Evolutionary conservation across 2,888 invertebrate species (phyloP).

Genomic region (Thera obeliscata): DNA sequence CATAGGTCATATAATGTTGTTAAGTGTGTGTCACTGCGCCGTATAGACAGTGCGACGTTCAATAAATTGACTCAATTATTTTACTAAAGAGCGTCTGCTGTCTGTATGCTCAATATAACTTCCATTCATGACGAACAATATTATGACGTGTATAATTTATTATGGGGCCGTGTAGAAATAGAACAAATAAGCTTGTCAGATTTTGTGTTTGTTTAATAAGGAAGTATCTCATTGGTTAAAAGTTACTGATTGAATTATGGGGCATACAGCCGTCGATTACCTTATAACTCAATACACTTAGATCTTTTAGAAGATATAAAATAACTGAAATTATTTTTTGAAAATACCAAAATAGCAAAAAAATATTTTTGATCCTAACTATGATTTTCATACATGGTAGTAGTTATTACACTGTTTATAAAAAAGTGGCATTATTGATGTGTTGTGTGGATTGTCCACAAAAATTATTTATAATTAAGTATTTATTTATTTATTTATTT

Average conservation of each 20-base stretch:
- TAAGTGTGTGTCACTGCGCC: conserved; percentile 64
- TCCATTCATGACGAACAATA: conserved; percentile 61
- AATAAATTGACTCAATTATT: conserved; percentile 73
- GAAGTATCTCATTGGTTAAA: neutral
- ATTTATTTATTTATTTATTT: too few relatives aligned
- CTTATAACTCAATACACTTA: too few relatives aligned
- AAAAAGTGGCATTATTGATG: too few relatives aligned
- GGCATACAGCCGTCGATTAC: too few relatives aligned
- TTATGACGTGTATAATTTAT: conserved; percentile 48
- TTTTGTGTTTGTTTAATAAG: neutral
- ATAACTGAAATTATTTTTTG: too few relatives aligned
- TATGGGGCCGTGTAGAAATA: conserved; percentile 16
- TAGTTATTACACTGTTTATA: too few relatives aligned
- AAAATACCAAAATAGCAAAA: too few relatives aligned
- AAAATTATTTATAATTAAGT: too few relatives aligned
- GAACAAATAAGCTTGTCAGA: conserved; percentile 3
- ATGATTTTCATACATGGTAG: too few relatives aligned
- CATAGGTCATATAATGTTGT: conserved; percentile 40
- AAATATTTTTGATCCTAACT: too few relatives aligned
- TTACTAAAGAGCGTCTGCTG: conserved; percentile 58
- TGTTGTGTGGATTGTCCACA: too few relatives aligned
- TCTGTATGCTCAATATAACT: conserved; percentile 68
- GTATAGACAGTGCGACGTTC: conserved; percentile 58
- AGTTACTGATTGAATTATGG: neutral
- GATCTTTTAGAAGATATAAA: too few relatives aligned